Conservation (phyloP, 2,113 vertebrate genomes). For the Oryctolagus cuniculus region DNA sequence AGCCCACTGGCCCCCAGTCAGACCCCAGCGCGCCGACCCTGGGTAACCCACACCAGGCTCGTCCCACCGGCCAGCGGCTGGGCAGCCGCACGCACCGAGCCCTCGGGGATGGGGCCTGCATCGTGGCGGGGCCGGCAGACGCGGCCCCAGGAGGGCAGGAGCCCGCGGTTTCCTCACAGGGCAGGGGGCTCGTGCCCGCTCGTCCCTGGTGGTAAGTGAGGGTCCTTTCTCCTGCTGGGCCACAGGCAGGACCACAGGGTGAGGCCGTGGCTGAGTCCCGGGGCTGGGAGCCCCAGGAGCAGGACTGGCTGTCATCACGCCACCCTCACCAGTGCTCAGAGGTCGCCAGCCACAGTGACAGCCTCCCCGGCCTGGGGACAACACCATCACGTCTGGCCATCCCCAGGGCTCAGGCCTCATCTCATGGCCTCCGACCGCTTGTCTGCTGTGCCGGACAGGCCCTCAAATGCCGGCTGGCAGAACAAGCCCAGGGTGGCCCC, state of each 20-base stretch:
- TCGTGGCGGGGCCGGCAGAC: rapidly evolving
- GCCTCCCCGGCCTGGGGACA: rapidly evolving
- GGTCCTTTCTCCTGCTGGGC: background rate
- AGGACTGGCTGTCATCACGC: too few species aligned
- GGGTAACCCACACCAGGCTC: rapidly evolving
- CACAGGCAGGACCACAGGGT: too few species aligned
- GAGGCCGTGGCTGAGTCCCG: too few species aligned
- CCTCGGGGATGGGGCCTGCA: background rate
- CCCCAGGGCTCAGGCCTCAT: background rate
- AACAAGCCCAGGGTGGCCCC: rapidly evolving
- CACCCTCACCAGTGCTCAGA: too few species aligned
- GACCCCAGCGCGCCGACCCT: rapidly evolving
- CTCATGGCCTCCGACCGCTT: too few species aligned
- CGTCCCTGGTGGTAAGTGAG: background rate
- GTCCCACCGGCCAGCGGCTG: rapidly evolving
- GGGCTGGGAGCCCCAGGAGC: too few species aligned
- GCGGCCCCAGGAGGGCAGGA: rapidly evolving
- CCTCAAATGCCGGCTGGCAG: rapidly evolving
- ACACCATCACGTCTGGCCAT: too few species aligned
- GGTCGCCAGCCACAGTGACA: rapidly evolving
- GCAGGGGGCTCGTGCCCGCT: too few species aligned
- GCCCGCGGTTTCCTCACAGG: too few species aligned
- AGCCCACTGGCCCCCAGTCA: rapidly evolving
- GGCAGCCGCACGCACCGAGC: rapidly evolving
- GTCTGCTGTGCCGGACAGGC: rapidly evolving